These are phyloP conservation scores for Iselma pallidipennis DNA, from an alignment of 2,888 invertebrate species.

Conservation along the genomic window DNA sequence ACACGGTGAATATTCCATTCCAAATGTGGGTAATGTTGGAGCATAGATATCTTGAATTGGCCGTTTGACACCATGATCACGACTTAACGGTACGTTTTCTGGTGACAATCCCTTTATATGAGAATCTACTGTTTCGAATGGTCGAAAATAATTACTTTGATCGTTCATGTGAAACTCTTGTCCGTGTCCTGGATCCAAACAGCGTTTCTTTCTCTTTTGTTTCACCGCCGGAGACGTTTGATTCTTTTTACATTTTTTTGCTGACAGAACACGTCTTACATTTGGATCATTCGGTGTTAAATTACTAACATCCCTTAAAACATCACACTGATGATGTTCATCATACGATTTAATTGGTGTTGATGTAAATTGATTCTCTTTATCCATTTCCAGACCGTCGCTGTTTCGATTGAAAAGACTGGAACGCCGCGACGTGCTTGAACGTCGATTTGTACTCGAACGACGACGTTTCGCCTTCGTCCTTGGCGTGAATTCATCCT, in stretches of 20 bases:
- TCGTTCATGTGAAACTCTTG: constrained; percentile 27
- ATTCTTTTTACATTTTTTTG: constrained; percentile 34
- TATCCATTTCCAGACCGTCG: constrained; percentile 60
- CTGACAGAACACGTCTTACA: constrained; percentile 29
- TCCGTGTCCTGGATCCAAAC: constrained; percentile 42
- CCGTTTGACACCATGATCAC: constrained; percentile 16
- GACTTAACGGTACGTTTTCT: constrained; percentile 1
- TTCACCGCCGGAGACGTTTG: constrained; percentile 30
- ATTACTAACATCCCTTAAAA: constrained; percentile 65
- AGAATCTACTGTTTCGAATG: constrained; percentile 51
- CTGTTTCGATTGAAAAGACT: constrained; percentile 60
- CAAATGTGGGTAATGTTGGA: constrained; percentile 59
- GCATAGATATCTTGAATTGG: constrained; percentile 52
- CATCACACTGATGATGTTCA: constrained; percentile 49
- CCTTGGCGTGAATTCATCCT: constrained; percentile 49
- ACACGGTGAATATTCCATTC: constrained; percentile 62
- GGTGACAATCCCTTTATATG: constrained; percentile 45
- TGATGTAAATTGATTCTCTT: constrained; percentile 65
- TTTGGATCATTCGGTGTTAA: constrained; percentile 61
- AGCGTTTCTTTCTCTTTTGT: constrained; percentile 51
- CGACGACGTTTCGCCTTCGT: constrained; percentile 56
- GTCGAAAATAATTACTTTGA: constrained; percentile 46
- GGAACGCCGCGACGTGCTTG: constrained; percentile 44
- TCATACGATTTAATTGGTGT: constrained; percentile 60
- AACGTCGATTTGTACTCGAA: constrained; percentile 57